Evolutionary conservation across 1,140 invertebrate species (phyloP).

Genomic region (Scaptomyza montana): DNA sequence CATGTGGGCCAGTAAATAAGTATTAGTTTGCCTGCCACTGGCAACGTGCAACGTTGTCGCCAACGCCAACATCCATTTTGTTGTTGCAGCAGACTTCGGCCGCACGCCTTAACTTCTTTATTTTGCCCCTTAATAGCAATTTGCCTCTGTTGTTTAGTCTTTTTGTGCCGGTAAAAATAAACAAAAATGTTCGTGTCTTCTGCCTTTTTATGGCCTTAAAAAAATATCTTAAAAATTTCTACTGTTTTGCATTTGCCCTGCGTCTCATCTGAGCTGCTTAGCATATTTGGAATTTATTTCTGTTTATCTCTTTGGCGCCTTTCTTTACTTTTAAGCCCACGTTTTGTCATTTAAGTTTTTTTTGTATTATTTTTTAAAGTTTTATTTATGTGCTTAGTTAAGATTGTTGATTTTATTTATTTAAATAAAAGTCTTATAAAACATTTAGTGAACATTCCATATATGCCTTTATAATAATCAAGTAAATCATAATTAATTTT

Average conservation of each 20-base stretch:
- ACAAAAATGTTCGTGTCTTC: conserved; percentile 28
- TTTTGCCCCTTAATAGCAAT: conserved; percentile 70
- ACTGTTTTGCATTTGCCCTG: conserved; percentile 61
- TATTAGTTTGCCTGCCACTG: conserved; percentile 50
- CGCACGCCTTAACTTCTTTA: conserved; percentile 57
- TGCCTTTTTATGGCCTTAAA: conserved; percentile 31
- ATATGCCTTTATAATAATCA: no score
- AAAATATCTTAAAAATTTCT: conserved; percentile 64
- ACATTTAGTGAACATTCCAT: no score
- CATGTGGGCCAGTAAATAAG: conserved; percentile 52
- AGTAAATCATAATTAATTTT: no score
- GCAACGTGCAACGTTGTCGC: conserved; percentile 62
- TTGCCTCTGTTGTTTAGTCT: conserved; percentile 58
- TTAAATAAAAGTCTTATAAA: no score
- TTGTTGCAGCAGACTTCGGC: background rate
- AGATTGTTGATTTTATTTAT: no score
- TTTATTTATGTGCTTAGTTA: no score
- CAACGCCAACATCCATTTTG: conserved; percentile 42
- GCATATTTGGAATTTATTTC: conserved; percentile 12
- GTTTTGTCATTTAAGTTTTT: no score
- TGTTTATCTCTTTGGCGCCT: no score
- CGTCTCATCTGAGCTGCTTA: conserved; percentile 2
- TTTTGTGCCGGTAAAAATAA: conserved; percentile 47
- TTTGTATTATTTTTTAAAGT: no score
- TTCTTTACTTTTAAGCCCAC: no score